Evolutionary conservation across 2,888 invertebrate species (phyloP).

Genomic region (Clanis bilineata): DNA sequence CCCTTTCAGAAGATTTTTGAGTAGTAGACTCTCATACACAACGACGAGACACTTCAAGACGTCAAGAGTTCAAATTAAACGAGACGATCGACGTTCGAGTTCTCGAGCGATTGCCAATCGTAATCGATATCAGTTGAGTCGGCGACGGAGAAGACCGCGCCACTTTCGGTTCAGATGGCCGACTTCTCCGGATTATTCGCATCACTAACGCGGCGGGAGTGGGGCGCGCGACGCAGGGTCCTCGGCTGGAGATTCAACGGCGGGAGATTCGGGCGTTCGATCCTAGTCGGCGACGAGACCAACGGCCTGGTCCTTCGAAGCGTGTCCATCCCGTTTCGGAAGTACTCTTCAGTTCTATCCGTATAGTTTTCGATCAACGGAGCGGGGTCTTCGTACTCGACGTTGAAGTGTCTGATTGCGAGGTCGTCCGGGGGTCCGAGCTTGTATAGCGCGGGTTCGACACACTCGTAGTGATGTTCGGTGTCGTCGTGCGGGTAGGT

Average conservation of each 20-base stretch:
- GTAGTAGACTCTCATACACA: slow-evolving; percentile 4
- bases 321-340: slow-evolving; percentile 71
- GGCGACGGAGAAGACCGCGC: slow-evolving; percentile 81
- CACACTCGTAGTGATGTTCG: slow-evolving; percentile 87
- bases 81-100: slow-evolving; percentile 68
- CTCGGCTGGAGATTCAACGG: slow-evolving; percentile 86
- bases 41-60: slow-evolving; percentile 26
- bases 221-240: slow-evolving; percentile 75
- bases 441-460: slow-evolving; percentile 82
- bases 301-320: slow-evolving; percentile 83
- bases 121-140: slow-evolving; percentile 71
- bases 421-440: slow-evolving; percentile 74
- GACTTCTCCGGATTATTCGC: slow-evolving; percentile 72
- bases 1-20: neutral
- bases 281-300: slow-evolving; percentile 90
- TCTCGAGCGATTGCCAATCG: slow-evolving; percentile 66
- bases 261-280: slow-evolving; percentile 91
- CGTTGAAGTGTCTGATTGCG: slow-evolving; percentile 88
- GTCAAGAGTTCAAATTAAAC: slow-evolving; percentile 47
- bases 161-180: slow-evolving; percentile 79
- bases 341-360: slow-evolving; percentile 72
- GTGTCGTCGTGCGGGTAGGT: slow-evolving; percentile 84
- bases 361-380: slow-evolving; percentile 89
- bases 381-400: slow-evolving; percentile 91
- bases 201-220: slow-evolving; percentile 76